These are phyloP conservation scores for Piaya cayana DNA, from an alignment of 2,113 vertebrate species.

Conservation along the genomic window DNA sequence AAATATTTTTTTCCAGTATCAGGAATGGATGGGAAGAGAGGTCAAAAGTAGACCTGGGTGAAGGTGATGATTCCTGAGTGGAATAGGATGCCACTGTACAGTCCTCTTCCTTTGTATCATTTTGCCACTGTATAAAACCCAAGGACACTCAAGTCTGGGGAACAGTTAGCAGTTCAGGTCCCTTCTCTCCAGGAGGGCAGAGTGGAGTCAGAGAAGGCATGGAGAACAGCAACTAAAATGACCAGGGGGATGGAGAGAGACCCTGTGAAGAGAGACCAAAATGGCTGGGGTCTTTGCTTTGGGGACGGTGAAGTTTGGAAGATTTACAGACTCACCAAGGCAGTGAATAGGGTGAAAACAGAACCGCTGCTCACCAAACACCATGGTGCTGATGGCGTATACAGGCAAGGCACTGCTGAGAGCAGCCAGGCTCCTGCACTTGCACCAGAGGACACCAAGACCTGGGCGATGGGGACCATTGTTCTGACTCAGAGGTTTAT, in stretches of 20 bases:
- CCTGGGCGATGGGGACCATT: neutral
- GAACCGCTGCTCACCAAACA: neutral
- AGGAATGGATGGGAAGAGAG: neutral
- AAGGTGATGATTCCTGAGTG: neutral
- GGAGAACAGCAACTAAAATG: neutral
- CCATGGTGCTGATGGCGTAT: neutral
- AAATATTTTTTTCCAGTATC: conserved; percentile 18
- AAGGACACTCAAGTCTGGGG: neutral
- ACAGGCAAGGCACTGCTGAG: neutral
- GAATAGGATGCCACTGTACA: neutral
- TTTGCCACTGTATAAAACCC: neutral
- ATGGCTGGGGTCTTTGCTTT: neutral
- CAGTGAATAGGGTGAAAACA: neutral
- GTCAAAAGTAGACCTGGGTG: fast-evolving
- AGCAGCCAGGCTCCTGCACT: fast-evolving
- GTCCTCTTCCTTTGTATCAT: neutral
- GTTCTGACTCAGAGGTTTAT: neutral
- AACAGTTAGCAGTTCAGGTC: neutral
- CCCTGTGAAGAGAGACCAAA: neutral
- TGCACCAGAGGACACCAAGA: neutral
- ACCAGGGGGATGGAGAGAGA: neutral
- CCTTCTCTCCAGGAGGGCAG: neutral
- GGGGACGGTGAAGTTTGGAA: neutral
- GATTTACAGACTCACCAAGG: neutral
- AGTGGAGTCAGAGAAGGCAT: neutral